Conservation (phyloP, 2,888 invertebrate species). For the Margaritifera margaritifera region DNA sequence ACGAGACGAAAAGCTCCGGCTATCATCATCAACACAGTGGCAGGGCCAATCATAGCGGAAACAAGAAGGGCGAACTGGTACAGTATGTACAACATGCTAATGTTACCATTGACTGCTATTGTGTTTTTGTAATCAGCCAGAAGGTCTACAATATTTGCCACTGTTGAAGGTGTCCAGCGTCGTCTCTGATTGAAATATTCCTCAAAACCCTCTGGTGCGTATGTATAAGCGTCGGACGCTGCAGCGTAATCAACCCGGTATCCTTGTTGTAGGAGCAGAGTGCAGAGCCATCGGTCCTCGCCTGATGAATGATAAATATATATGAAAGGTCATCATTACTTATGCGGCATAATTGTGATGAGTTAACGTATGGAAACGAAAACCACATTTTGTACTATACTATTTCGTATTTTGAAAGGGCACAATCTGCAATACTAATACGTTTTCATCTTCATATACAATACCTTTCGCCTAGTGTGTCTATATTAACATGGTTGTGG, state of each 20-base stretch:
- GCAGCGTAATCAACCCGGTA: conserved; percentile 65
- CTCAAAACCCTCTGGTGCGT: conserved; percentile 62
- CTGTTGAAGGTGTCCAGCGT: conserved; percentile 66
- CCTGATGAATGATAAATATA: conserved; percentile 36
- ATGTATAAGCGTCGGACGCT: conserved; percentile 64
- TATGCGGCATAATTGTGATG: no score
- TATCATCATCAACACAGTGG: conserved; percentile 69
- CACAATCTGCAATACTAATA: no score
- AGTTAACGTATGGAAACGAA: no score
- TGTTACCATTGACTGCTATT: conserved; percentile 96
- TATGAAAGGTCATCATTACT: no score
- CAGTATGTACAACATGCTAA: conserved; percentile 77
- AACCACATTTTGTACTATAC: no score
- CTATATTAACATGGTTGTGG: no score
- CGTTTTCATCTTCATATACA: no score
- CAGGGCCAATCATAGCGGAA: conserved; percentile 89
- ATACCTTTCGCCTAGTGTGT: no score
- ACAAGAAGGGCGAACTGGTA: conserved; percentile 83
- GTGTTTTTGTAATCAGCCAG: conserved; percentile 88
- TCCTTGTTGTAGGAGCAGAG: conserved; percentile 64
- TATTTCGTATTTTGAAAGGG: no score
- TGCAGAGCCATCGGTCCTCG: conserved; percentile 68
- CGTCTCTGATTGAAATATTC: conserved; percentile 67
- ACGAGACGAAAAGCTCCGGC: conserved; percentile 65
- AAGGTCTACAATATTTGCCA: conserved; percentile 64